Conservation (phyloP, 2,888 invertebrate genomes). For the Patella pellucida region DNA sequence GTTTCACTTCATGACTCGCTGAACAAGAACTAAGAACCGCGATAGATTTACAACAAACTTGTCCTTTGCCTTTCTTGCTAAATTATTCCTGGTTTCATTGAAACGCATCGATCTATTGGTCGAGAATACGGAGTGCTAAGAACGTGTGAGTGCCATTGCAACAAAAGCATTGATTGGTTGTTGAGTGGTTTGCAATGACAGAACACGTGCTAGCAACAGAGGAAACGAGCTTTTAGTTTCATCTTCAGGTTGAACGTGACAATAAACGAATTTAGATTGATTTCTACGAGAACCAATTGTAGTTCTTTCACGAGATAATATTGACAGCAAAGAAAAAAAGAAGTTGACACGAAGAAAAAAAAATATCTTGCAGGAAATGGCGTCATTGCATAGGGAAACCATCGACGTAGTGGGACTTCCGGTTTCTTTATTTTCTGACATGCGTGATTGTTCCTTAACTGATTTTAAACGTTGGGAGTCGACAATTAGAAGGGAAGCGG, state of each 20-base stretch:
- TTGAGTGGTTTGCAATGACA: conserved; percentile 18
- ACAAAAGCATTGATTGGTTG: conserved; percentile 23
- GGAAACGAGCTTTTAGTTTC: conserved; percentile 21
- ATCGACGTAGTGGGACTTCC: conserved; percentile 10
- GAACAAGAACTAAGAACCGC: neutral
- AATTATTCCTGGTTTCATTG: neutral
- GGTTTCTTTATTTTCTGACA: conserved; percentile 7
- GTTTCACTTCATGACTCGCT: neutral
- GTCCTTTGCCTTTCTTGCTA: conserved; percentile 8
- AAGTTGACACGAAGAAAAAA: neutral
- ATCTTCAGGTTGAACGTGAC: neutral
- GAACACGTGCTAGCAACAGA: conserved; percentile 18
- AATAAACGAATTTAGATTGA: neutral
- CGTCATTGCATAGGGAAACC: neutral
- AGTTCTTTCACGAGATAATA: neutral
- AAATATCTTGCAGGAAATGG: conserved; percentile 6
- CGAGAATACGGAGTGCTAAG: conserved; percentile 4
- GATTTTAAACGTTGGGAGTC: neutral
- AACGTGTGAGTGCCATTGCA: conserved; percentile 17
- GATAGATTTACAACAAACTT: conserved; percentile 4
- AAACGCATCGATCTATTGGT: conserved; percentile 2
- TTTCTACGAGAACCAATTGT: neutral
- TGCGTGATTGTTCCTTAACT: conserved; percentile 2
- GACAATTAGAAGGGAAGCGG: neutral
- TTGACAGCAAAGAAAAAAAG: neutral